phyloP scores from a whole-genome alignment of 2,113 vertebrate species.

The Glareola pratincola region DNA sequence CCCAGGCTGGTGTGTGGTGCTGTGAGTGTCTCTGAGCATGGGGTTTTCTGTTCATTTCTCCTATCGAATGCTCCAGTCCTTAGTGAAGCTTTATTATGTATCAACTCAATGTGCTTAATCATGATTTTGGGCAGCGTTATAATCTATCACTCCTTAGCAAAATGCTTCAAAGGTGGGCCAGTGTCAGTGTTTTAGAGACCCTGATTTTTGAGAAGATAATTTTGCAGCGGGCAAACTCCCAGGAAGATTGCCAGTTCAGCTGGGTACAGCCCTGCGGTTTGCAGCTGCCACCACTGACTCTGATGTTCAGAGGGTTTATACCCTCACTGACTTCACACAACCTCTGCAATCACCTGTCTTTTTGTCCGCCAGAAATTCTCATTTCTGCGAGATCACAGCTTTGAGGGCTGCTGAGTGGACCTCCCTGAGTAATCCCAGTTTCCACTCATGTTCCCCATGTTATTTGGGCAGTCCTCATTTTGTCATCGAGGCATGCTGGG shows the following conservation, averaged over 20 bases:
- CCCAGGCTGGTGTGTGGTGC: rapidly evolving
- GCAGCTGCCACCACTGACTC: background rate
- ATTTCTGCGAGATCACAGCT: background rate
- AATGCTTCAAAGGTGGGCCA: background rate
- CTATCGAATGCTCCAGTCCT: background rate
- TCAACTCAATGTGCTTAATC: background rate
- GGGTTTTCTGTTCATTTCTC: background rate
- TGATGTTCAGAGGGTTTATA: background rate
- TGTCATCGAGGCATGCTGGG: rapidly evolving
- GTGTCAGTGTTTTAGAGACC: background rate
- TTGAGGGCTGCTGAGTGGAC: background rate
- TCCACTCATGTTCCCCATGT: background rate
- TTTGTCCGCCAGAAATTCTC: background rate
- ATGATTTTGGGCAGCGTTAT: background rate
- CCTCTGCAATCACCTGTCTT: background rate
- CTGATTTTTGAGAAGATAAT: background rate
- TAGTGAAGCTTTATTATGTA: background rate
- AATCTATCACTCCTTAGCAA: background rate
- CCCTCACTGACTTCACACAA: background rate
- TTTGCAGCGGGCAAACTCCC: background rate
- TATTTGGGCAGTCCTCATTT: background rate
- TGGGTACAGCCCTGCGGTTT: background rate
- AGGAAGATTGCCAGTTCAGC: background rate
- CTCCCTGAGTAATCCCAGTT: background rate
- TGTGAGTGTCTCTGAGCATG: background rate